Conservation (phyloP, 1,140 invertebrate genomes). For the Anoplolepis gracilipes region DNA sequence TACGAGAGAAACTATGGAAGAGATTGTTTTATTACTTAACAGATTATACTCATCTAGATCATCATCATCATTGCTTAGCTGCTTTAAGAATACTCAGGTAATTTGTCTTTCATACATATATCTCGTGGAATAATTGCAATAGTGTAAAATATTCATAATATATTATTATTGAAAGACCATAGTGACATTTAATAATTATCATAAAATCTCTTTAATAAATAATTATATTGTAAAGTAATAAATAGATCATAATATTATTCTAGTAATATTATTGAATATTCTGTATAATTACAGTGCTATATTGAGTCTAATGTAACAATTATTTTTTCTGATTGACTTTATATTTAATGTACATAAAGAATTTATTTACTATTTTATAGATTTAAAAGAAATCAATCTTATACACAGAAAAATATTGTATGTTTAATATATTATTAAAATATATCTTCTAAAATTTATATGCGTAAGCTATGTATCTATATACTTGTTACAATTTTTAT, state of each 20-base stretch:
- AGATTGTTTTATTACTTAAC: conserved; percentile 85
- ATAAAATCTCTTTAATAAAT: neutral
- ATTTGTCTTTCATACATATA: conserved; percentile 14
- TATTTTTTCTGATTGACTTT: no score
- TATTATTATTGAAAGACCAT: neutral
- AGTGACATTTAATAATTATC: neutral
- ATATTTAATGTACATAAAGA: no score
- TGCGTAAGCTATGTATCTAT: neutral
- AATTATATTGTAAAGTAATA: no score
- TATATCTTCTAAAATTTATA: neutral
- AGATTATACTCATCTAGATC: conserved; percentile 77
- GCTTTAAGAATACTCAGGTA: conserved; percentile 88
- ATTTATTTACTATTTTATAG: no score
- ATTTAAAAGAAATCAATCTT: no score
- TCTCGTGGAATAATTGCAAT: conserved; percentile 17
- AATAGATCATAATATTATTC: neutral
- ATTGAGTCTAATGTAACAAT: no score
- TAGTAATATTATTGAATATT: conserved; percentile 31
- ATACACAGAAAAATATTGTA: no score
- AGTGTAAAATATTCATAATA: conserved; percentile 9
- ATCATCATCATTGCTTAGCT: conserved; percentile 85
- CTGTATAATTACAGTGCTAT: conserved; percentile 23
- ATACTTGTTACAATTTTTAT: conserved; percentile 45
- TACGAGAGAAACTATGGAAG: conserved; percentile 86
- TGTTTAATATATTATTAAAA: neutral